These are phyloP conservation scores for Glaucopsyche alexis DNA, from an alignment of 2,888 invertebrate genomes.

Conservation along the genomic window DNA sequence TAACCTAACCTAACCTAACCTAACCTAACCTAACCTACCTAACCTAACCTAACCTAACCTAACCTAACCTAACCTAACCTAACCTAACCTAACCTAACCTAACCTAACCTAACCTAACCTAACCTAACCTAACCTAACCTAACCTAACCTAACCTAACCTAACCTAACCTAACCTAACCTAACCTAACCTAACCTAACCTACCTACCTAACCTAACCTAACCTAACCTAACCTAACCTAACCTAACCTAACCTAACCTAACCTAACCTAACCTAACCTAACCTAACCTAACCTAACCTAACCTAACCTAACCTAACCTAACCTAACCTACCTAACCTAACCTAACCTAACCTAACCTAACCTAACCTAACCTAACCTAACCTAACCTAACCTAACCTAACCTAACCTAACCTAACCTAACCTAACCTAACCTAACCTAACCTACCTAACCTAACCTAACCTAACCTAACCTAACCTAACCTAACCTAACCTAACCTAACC, in stretches of 20 bases:
- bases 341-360: too few species aligned
- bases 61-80: constrained; percentile 38
- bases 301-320: too few species aligned
- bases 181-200: constrained; percentile 27
- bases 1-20: too few species aligned
- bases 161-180: constrained; percentile 26
- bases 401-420: too few species aligned
- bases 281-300: constrained; percentile 31
- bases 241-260: constrained; percentile 34
- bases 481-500: constrained; percentile 25
- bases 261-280: constrained; percentile 33
- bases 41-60: constrained; percentile 38
- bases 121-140: constrained; percentile 37
- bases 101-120: constrained; percentile 38
- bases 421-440: too few species aligned
- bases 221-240: constrained; percentile 32
- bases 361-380: too few species aligned
- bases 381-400: too few species aligned
- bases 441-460: too few species aligned
- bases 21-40: too few species aligned
- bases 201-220: too few species aligned
- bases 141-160: constrained; percentile 31
- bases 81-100: constrained; percentile 38
- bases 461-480: too few species aligned
- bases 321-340: too few species aligned